Conservation (phyloP, 2,888 invertebrate species). For the Conchocele bisecta region DNA sequence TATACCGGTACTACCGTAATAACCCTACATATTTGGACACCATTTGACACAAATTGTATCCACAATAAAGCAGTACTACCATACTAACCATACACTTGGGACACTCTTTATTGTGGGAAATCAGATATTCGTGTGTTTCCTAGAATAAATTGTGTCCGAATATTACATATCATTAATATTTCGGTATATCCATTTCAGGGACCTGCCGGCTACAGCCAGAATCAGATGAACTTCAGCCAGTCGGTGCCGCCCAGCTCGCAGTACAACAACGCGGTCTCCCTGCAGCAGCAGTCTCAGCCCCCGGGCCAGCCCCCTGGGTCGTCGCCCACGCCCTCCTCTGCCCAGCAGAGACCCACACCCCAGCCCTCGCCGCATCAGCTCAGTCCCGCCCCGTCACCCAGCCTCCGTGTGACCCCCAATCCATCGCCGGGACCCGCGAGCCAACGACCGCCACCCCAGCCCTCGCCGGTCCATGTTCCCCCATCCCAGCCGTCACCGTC, state of each 20-base stretch:
- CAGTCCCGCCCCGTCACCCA: conserved; percentile 59
- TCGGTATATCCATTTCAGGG: conserved; percentile 47
- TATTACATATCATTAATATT: too few species aligned
- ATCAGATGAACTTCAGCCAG: conserved; percentile 54
- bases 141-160: too few species aligned
- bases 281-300: conserved; percentile 59
- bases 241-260: conserved; percentile 52
- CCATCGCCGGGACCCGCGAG: conserved; percentile 70
- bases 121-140: too few species aligned
- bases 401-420: conserved; percentile 50
- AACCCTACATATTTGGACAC: too few species aligned
- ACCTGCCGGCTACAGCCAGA: conserved; percentile 45
- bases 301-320: conserved; percentile 54
- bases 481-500: conserved; percentile 82
- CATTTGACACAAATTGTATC: too few species aligned
- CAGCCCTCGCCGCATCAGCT: conserved; percentile 75
- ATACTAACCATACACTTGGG: too few species aligned
- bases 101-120: too few species aligned
- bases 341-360: conserved; percentile 59
- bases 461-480: conserved; percentile 83
- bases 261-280: conserved; percentile 55
- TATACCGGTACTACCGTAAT: too few species aligned
- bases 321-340: conserved; percentile 67
- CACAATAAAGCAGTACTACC: too few species aligned
- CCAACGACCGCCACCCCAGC: conserved; percentile 15